A percentile compares a stretch with the other conserved stretches of the same genome.
These are phyloP conservation scores for Eulemur rubriventer DNA, from an alignment of 2,797 vertebrate species.

Conservation along the genomic window DNA sequence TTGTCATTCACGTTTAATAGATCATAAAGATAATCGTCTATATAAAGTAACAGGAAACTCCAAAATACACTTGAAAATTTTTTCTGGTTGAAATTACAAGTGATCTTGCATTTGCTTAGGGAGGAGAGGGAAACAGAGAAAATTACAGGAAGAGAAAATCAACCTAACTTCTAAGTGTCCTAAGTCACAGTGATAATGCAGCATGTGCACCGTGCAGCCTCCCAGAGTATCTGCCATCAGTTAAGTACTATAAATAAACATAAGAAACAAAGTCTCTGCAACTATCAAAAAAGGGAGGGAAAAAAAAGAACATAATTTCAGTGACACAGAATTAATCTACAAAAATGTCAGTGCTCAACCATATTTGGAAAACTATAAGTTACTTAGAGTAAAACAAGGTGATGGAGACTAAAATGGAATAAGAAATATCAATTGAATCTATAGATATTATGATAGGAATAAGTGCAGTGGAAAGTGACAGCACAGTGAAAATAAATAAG, in stretches of 20 bases:
- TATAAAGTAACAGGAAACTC: neutral
- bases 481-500: neutral
- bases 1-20: neutral
- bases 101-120: neutral
- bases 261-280: neutral
- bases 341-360: neutral
- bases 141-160: neutral
- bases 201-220: neutral
- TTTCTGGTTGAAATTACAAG: neutral
- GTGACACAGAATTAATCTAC: neutral
- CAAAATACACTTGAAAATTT: neutral
- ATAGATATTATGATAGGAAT: neutral
- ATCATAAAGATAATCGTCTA: neutral
- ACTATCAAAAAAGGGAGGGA: neutral
- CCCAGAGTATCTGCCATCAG: neutral
- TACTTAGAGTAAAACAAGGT: neutral
- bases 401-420: neutral
- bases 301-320: neutral
- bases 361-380: neutral
- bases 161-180: neutral
- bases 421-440: neutral
- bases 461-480: neutral
- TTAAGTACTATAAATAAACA: neutral
- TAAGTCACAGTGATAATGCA: neutral
- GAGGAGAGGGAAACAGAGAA: neutral